Percentiles rank a stretch among this genome's conserved stretches.
Conservation (phyloP, 2,888 invertebrate species). For the Caenorhabditis sp. region DNA sequence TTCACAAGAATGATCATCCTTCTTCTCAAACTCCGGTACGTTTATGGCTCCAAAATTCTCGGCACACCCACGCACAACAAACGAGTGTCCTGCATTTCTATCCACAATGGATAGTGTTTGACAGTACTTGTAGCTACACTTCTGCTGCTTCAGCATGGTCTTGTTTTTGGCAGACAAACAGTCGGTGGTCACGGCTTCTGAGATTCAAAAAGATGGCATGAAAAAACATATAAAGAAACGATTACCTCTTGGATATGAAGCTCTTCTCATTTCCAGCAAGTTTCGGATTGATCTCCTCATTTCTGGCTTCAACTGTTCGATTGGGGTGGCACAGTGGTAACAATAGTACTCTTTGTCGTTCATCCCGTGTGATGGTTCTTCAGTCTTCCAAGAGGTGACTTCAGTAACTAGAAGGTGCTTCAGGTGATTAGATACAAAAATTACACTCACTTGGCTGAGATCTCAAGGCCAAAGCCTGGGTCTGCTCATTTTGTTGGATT, state of each 20-base stretch:
- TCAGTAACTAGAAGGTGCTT: constrained; percentile 1
- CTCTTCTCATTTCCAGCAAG: constrained; percentile 78
- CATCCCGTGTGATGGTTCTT: not conserved
- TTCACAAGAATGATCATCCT: constrained; percentile 75
- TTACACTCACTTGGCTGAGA: constrained; percentile 10
- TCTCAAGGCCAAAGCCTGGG: constrained; percentile 33
- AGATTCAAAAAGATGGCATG: too few species aligned
- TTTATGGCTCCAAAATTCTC: constrained; percentile 81
- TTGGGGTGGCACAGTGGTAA: constrained; percentile 75
- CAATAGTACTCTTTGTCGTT: constrained; percentile 73
- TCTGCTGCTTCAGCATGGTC: constrained; percentile 73
- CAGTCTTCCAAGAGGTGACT: not conserved
- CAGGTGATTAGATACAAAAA: not conserved
- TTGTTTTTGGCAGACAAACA: constrained; percentile 76
- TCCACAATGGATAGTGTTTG: constrained; percentile 79
- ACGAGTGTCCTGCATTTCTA: constrained; percentile 75
- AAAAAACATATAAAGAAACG: too few species aligned
- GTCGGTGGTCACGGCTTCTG: constrained; percentile 73
- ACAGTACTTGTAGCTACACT: constrained; percentile 77
- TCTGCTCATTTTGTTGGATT: not conserved
- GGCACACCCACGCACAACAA: constrained; percentile 81
- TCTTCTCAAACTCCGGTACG: constrained; percentile 69
- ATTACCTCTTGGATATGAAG: constrained; percentile 72
- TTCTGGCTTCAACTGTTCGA: constrained; percentile 69
- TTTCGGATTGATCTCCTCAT: constrained; percentile 74